A percentile compares a stretch with the other conserved stretches of the same genome.
Conservation (phyloP, 2,113 vertebrate genomes). For the Neodon shergylaensis region DNA sequence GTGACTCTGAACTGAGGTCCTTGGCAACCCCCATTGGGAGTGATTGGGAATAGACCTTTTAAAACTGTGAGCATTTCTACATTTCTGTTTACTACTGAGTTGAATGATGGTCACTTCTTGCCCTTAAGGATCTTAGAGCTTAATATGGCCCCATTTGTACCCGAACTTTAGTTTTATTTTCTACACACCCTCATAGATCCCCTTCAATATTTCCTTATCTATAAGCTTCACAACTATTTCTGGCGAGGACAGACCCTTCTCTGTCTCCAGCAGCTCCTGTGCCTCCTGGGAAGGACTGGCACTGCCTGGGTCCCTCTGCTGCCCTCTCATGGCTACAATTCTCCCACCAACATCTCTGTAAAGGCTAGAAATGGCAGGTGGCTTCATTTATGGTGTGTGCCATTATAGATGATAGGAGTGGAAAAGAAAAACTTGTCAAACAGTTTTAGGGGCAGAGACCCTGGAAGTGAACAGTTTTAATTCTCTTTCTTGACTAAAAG, state of each 20-base stretch:
- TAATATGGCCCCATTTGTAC: background rate
- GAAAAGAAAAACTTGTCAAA: too few species aligned
- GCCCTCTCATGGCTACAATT: background rate
- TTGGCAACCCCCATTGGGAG: background rate
- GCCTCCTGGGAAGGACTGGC: background rate
- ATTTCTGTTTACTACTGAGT: background rate
- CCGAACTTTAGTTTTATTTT: background rate
- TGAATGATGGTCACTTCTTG: background rate
- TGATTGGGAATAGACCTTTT: background rate
- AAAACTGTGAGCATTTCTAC: background rate
- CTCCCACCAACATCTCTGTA: background rate
- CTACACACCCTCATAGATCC: background rate
- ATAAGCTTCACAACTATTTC: background rate
- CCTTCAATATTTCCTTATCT: background rate
- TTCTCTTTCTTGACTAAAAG: background rate
- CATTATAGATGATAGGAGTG: too few species aligned
- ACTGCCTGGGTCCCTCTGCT: background rate
- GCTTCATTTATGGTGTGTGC: background rate
- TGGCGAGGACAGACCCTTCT: background rate
- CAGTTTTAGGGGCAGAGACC: background rate
- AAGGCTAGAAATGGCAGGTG: background rate
- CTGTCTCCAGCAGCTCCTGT: background rate
- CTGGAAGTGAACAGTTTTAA: background rate
- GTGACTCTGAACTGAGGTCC: background rate
- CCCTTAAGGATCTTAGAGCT: background rate